phyloP scores from a whole-genome alignment of 2,888 invertebrate genomes.

The Melieria crassipennis region DNA sequence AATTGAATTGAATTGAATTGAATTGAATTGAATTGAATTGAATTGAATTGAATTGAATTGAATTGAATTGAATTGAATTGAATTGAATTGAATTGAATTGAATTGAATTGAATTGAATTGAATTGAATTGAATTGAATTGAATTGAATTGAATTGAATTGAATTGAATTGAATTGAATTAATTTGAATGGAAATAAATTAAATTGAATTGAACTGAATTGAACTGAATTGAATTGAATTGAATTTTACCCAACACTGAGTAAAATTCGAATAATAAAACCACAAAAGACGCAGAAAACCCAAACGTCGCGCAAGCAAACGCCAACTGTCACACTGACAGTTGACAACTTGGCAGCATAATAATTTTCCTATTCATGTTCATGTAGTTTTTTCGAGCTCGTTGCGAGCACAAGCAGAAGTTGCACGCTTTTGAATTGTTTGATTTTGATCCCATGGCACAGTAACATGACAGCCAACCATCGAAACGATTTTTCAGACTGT shows the following conservation, averaged over 20 bases:
- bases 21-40: not conserved
- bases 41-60: conserved; percentile 3
- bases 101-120: conserved; percentile 3
- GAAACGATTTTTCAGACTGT: too few species aligned
- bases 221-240: not conserved
- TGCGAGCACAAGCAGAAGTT: too few species aligned
- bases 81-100: conserved; percentile 3
- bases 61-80: conserved; percentile 3
- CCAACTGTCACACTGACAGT: conserved; percentile 3
- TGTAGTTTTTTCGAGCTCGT: too few species aligned
- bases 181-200: not conserved
- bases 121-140: conserved; percentile 3
- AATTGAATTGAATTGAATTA: conserved; percentile 1
- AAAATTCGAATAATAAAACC: not conserved
- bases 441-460: too few species aligned
- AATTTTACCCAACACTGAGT: not conserved
- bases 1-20: conserved; percentile 3
- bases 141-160: conserved; percentile 3
- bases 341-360: conserved; percentile 10
- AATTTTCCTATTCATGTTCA: too few species aligned
- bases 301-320: too few species aligned
- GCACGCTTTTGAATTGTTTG: too few species aligned
- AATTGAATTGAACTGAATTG: not conserved
- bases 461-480: too few species aligned
- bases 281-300: not conserved